Evolutionary conservation across 1,140 invertebrate genomes (phyloP), one percentile per base, ranked within the genome.

Genomic region (Drosophila busckii): DNA sequence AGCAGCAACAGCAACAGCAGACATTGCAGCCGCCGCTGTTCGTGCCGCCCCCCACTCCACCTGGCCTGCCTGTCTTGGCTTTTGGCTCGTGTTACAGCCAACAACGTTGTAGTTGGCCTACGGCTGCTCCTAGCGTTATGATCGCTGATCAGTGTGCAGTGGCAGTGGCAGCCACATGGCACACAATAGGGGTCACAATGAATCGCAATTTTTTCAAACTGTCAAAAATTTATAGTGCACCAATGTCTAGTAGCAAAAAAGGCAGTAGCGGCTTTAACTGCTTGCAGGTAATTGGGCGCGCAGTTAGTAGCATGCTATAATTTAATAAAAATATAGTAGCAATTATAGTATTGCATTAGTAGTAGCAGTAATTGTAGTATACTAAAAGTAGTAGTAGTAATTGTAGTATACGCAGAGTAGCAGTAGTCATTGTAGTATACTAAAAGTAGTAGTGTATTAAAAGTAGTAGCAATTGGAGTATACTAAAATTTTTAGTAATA

Each of bases 161-260:
- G 56, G 56, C 48, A 50, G 23, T 60, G 54, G 62, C 65, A 49
- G 54, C 35, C 54, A 41, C 61, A 45, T 34, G 40, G 49, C 46
- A 75, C 75, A 82, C 76, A 84, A 83, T 83, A 83, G 78, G 76
- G 76, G 76, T 83, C 84, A 86, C 78, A 86, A 86, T 85, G 78
- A 70, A 67, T 73, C 64, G 76, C 70, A 59, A 86, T 86, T 86
- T 86, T 86, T 86, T 64, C 60, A 68, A 85, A 86, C 76, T 86
- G 84, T 86, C 84, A 86, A 86, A 85, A 85, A 80, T 84, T 64
- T 76, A 84, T 80, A 75, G 65, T 55, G 63, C 69, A 48, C 34
- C 62, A 50, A 34, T 44, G 61, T 66, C 61, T 61, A 49, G 20
- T 40, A 37, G 44, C 20, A 28, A 22, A 4, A 2, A 9, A 0